Evolutionary conservation across 1,140 invertebrate species (phyloP).

Genomic region (Aphis gossypii): DNA sequence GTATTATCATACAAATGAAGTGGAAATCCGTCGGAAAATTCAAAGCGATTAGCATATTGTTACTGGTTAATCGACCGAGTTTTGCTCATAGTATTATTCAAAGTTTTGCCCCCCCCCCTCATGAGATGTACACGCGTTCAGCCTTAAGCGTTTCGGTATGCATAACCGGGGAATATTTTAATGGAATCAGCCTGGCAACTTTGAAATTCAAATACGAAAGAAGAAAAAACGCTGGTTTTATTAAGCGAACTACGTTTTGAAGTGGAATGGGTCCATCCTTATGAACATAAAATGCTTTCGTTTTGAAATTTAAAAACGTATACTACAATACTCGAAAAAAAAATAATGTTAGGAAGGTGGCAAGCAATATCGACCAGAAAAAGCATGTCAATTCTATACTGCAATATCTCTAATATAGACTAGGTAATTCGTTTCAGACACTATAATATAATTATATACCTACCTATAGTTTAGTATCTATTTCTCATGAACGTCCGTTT

Average conservation of each 20-base stretch:
- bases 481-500: too few relatives aligned
- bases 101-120: background rate
- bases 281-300: background rate
- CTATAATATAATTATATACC: too few relatives aligned
- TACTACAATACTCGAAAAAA: too few relatives aligned
- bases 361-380: too few relatives aligned
- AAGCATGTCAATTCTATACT: too few relatives aligned
- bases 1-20: constrained; percentile 30
- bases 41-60: constrained; percentile 34
- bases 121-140: background rate
- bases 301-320: too few relatives aligned
- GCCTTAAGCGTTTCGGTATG: background rate
- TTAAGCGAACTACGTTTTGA: too few relatives aligned
- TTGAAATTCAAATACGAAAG: constrained; percentile 8
- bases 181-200: background rate
- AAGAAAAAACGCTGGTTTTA: background rate
- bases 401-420: too few relatives aligned
- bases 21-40: background rate
- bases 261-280: background rate
- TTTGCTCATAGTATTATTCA: background rate
- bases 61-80: constrained; percentile 50
- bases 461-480: too few relatives aligned
- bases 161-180: constrained; percentile 24
- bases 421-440: too few relatives aligned
- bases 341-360: too few relatives aligned